Percentiles rank a stretch among this genome's conserved stretches.
These are phyloP conservation scores for Dryomyza anilis DNA, from an alignment of 2,888 invertebrate genomes.

Conservation along the genomic window DNA sequence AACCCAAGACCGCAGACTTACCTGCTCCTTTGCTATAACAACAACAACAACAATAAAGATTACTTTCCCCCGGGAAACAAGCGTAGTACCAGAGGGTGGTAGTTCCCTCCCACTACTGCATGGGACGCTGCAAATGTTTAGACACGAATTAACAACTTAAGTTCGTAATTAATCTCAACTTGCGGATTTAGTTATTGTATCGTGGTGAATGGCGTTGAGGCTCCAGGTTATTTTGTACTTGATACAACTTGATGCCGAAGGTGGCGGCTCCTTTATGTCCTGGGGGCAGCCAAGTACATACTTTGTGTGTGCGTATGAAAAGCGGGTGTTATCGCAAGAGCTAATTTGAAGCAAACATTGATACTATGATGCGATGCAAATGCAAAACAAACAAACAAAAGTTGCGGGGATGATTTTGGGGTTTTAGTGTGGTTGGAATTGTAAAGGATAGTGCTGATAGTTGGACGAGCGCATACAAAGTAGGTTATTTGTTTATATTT, in stretches of 20 bases:
- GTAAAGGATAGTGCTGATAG: no score
- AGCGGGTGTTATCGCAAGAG: slow-evolving; percentile 9
- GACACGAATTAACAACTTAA: slow-evolving; percentile 46
- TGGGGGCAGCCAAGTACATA: background rate
- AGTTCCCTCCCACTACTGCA: background rate
- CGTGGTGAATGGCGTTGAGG: background rate
- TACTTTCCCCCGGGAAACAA: background rate
- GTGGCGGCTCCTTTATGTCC: background rate
- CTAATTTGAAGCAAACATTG: slow-evolving; percentile 7
- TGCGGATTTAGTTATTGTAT: slow-evolving; percentile 38
- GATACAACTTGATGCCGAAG: background rate
- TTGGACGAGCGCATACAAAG: no score
- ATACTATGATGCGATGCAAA: background rate
- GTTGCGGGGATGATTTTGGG: no score
- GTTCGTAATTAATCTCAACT: slow-evolving; percentile 46
- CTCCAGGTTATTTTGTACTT: background rate
- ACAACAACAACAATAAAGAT: background rate
- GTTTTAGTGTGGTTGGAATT: no score
- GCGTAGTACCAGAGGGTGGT: background rate
- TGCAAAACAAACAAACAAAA: slow-evolving; percentile 2
- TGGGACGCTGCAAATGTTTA: slow-evolving; percentile 35
- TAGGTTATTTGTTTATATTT: no score
- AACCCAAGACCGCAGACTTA: background rate
- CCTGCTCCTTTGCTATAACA: background rate
- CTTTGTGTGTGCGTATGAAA: no score